Base-by-base conservation (phyloP, 2,888 invertebrate genomes). In the Melanotus villosus region DNA sequence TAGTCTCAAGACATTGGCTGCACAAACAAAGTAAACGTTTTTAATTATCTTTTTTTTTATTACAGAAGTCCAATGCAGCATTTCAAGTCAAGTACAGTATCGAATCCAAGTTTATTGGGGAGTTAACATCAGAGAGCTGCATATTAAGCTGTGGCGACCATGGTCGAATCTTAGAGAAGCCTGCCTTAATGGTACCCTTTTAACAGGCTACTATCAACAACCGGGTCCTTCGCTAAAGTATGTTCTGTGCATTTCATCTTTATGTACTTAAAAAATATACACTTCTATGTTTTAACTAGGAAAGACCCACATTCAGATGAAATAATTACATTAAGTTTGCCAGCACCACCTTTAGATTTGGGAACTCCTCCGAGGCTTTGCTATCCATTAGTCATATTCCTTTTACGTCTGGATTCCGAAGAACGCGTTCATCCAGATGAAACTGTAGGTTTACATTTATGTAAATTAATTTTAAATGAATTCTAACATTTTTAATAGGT, bases 31-130 rank as follows among this genome's bases (percentile, higher is more conserved):
- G n/a, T n/a, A n/a, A n/a, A n/a, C n/a, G n/a, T n/a, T n/a, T n/a
- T n/a, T n/a, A n/a, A n/a, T n/a, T n/a, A n/a, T n/a, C n/a, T n/a
- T 73, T 54, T 73, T 73, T 70, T 80, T 73, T 74, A 68, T 87
- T 88, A 10, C 88, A 93, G 93, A 91, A 82, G 89, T 93, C 50
- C 90, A 90, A 80, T 92, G 91, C 85, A 88, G 88, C 75, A 88
- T 93, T 58, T 92, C 93, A 18, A 93, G 93, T 75, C 92, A 92
- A 81, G 92, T 92, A 64, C 88, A 90, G 67, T 93, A 93, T 83
- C 90, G 90, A 82, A 86, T 92, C 72, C 90, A 91, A 76, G 91
- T 90, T 75, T 92, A 91, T 86, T 93, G 93, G 93, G 93, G 92
- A 2, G 93, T 93, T 50, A 92, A 92, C 30, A 93, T 93, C 70